Conservation (phyloP, 2,888 invertebrate genomes). For the Andrena marginata region DNA sequence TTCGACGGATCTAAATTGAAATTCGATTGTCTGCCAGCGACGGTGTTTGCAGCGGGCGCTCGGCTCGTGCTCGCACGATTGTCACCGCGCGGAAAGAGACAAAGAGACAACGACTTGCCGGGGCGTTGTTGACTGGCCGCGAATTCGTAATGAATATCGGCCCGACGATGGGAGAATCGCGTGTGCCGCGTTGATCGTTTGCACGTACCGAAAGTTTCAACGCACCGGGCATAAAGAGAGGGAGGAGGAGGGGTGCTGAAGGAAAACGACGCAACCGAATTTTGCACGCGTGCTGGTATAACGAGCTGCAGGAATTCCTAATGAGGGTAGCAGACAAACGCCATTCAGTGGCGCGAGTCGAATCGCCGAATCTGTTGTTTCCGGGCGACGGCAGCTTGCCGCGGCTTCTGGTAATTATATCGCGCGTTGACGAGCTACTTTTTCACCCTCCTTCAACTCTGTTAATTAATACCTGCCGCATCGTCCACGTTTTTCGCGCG, state of each 20-base stretch:
- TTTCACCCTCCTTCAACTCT: conserved; percentile 21
- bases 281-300: conserved; percentile 42
- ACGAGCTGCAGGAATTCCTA: conserved; percentile 64
- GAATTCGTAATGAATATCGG: conserved; percentile 70
- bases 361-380: conserved; percentile 50
- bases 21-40: conserved; percentile 81
- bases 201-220: conserved; percentile 36
- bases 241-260: conserved; percentile 1
- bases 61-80: conserved; percentile 60
- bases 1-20: conserved; percentile 82
- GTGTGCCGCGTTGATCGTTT: conserved; percentile 41
- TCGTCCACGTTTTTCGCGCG: conserved; percentile 1
- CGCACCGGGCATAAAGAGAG: neutral
- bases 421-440: conserved; percentile 43
- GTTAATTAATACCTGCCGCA: conserved; percentile 43
- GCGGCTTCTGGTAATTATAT: conserved; percentile 52
- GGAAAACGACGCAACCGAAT: conserved; percentile 42
- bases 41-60: conserved; percentile 68
- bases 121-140: conserved; percentile 55
- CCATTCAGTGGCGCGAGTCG: conserved; percentile 42
- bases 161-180: neutral
- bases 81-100: conserved; percentile 53
- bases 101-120: conserved; percentile 61
- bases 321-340: conserved; percentile 53
- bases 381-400: conserved; percentile 44